Evolutionary conservation across 2,888 invertebrate genomes (phyloP).

Genomic region (Ochropacha duplaris): DNA sequence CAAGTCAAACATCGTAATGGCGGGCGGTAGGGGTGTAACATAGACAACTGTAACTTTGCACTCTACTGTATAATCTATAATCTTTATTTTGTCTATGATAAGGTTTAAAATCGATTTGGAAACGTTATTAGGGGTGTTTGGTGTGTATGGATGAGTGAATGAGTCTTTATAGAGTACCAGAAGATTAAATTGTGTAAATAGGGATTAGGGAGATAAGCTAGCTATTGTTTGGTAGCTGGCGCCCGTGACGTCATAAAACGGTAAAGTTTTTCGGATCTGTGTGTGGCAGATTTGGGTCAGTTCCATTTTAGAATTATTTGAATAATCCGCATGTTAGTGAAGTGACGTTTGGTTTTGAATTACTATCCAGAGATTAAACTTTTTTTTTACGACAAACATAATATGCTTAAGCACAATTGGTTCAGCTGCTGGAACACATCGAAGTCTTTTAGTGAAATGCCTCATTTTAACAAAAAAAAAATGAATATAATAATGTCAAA

Average conservation of each 20-base stretch:
- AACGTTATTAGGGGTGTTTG: constrained; percentile 23
- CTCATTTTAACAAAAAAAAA: too few species aligned
- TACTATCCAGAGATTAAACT: too few species aligned
- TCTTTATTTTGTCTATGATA: constrained; percentile 49
- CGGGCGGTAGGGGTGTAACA: constrained; percentile 52
- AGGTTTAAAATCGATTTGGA: constrained; percentile 54
- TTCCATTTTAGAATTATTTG: constrained; percentile 19
- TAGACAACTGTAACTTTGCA: constrained; percentile 36
- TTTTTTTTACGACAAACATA: too few species aligned
- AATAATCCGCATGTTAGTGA: neutral
- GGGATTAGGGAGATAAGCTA: constrained; percentile 78
- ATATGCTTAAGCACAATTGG: too few species aligned
- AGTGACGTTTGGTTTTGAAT: too few species aligned
- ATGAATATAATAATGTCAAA: too few species aligned
- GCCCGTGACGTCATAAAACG: constrained; percentile 50
- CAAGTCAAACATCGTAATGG: constrained; percentile 76
- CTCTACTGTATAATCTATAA: constrained; percentile 31
- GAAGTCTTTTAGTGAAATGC: too few species aligned
- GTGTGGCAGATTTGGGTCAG: constrained; percentile 64
- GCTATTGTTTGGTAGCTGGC: constrained; percentile 70
- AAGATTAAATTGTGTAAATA: constrained; percentile 81
- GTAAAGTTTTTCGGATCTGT: constrained; percentile 33
- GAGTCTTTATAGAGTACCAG: constrained; percentile 27
- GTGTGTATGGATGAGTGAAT: constrained; percentile 36
- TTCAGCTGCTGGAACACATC: too few species aligned